Base-by-base conservation (phyloP, 2,113 vertebrate species). In the Labeo catla region DNA sequence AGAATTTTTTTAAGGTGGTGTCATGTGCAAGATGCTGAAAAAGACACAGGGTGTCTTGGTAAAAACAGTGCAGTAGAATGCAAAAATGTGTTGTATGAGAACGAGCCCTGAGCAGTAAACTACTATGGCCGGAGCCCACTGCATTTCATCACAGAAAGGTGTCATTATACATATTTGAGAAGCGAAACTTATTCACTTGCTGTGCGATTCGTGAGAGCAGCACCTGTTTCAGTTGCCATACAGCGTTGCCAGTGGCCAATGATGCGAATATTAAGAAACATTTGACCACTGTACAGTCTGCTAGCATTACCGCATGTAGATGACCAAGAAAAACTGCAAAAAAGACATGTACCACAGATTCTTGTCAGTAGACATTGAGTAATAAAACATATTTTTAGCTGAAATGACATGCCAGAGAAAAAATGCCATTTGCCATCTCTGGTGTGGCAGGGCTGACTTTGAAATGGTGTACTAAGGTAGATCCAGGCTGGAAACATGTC, bases 351-450 rank as follows among this genome's bases (percentile, higher is more conserved):
- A 68, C 45, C 47, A 34, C 61, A 78, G 21, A 15, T 57, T 68
- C 21, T 19, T 68, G 36, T 68, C 8, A 28, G 63, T 54, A 15
- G 47, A 39, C 15, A 19, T 28, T 78, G 28, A 54, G 47, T 11
- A 63, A 80, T 77, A 80, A 80, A 80, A 13, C 47, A 36, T 68
- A 54, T 78, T 63, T 76, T 65, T 21, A 85, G 73, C 59, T 77
- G 59, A 85, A 77, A 21, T 36, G 43, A 52, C 74, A 54, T 15
- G 47, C 34, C 36, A 80, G 36, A 81, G 78, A 66, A 81, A 81
- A 57, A 15, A 28, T n/a, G 16, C 9, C 36, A 59, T 8, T 59
- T 2, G 0, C 15, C 23, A 65, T 66, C n/a, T 72, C 52, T 73
- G 73, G 50, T 28, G 70, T 84, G 70, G 13, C 80, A 68, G 45